Evolutionary conservation across 2,888 invertebrate species (phyloP), one percentile per base, ranked within the genome.

Genomic region (Polydrusus cervinus): DNA sequence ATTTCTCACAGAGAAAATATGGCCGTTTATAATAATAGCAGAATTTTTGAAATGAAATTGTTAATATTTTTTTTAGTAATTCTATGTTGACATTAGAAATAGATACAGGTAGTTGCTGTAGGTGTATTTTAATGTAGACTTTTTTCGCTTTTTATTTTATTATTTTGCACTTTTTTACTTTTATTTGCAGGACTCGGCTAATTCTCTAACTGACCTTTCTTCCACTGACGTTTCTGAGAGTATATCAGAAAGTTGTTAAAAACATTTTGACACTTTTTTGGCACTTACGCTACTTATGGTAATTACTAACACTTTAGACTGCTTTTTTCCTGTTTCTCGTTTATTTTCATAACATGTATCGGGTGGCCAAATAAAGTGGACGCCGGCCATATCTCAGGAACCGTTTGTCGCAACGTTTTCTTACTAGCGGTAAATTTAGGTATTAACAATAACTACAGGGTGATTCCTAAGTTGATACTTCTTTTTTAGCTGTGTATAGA

Each of bases 161-260:
- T 81, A 25, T 79, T 75, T 71, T 75, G 70, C 65, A 75, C 74
- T 78, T 79, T 79, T 78, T 79, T 76, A 62, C 60, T 80, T 80
- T 79, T 75, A 62, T 78, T 84, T 85, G 79, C 84, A 85, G 84
- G 84, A 80, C 78, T 82, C 82, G 80, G 81, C 79, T 74, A 71
- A 75, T 80, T 82, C 82, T 74, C 79, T 82, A 79, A 82, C 80
- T 68, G 82, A 83, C 71, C 72, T 80, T 77, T 79, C 81, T 78
- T 81, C 82, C 61, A 80, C 80, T 73, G 82, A 81, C 66, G 80
- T 79, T 71, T 81, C 82, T 68, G 83, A 81, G 78, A 81, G 81
- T 78, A 77, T 79, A 68, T 81, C 80, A 65, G 81, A 80, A 79
- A 83, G 81, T 78, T 78, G 78, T 76, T 81, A 78, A 73, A 69